These are phyloP conservation scores for Toxotes lorentzi DNA, from an alignment of 2,797 vertebrate genomes.

Conservation along the genomic window DNA sequence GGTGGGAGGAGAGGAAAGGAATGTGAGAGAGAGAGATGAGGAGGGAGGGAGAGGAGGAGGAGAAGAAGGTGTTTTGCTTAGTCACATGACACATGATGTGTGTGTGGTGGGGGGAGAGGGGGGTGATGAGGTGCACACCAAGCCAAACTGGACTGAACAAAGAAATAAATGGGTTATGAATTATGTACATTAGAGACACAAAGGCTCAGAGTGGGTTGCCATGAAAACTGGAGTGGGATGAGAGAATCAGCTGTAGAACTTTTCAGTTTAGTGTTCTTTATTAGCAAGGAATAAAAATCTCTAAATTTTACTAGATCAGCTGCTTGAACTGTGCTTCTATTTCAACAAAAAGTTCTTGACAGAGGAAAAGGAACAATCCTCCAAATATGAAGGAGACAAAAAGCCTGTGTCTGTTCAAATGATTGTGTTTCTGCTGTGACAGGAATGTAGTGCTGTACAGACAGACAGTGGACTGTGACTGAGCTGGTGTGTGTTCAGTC, in stretches of 20 bases:
- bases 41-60: slow-evolving; percentile 9
- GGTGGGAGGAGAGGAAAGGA: slow-evolving; percentile 55
- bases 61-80: slow-evolving; percentile 35
- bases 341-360: neutral
- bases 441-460: neutral
- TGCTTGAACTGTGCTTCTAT: neutral
- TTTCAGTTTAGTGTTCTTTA: neutral
- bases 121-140: neutral
- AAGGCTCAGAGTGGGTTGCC: slow-evolving; percentile 6
- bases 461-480: neutral
- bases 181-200: slow-evolving; percentile 17
- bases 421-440: neutral
- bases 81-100: slow-evolving; percentile 44
- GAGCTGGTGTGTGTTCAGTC: slow-evolving; percentile 12
- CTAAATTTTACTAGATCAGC: neutral
- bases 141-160: neutral
- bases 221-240: slow-evolving; percentile 34
- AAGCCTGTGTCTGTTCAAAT: neutral
- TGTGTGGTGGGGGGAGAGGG: no score
- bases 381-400: neutral
- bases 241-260: neutral
- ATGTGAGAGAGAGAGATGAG: slow-evolving; percentile 20
- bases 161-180: slow-evolving; percentile 36
- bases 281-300: neutral
- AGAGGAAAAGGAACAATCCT: neutral